phyloP scores from a whole-genome alignment of 2,797 vertebrate genomes.

The Telmatherina bonti region DNA sequence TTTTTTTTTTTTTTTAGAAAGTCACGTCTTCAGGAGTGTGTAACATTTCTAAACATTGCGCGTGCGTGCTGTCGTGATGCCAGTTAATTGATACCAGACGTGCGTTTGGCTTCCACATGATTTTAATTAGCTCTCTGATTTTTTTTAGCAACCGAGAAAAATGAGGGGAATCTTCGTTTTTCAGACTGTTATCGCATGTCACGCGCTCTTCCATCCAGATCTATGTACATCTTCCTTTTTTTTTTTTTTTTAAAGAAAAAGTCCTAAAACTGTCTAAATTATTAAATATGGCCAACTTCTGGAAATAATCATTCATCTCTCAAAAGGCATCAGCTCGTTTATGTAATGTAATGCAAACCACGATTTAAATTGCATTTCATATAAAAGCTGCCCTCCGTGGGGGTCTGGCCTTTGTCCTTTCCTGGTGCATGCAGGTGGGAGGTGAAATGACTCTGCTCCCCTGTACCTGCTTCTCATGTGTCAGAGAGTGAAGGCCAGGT shows the following conservation, averaged over 20 bases:
- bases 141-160: conserved; percentile 3
- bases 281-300: conserved; percentile 31
- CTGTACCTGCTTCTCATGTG: conserved; percentile 55
- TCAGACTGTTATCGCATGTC: too few relatives aligned
- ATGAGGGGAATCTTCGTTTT: conserved; percentile 20
- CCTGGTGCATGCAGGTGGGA: conserved; percentile 2
- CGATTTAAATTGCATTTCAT: not conserved
- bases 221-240: conserved; percentile 61
- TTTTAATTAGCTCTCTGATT: conserved; percentile 38
- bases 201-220: not conserved
- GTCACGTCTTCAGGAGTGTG: not conserved
- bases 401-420: conserved; percentile 52
- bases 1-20: too few relatives aligned
- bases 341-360: conserved; percentile 5
- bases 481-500: conserved; percentile 31
- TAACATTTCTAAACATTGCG: not conserved
- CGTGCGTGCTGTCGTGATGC: not conserved
- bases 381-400: conserved; percentile 23
- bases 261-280: conserved; percentile 21
- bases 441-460: conserved; percentile 32
- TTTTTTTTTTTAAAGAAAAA: conserved; percentile 8
- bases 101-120: conserved; percentile 25
- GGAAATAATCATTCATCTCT: not conserved
- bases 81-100: conserved; percentile 31
- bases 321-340: not conserved